A percentile compares a stretch with the other conserved stretches of the same genome.
These are phyloP conservation scores for Lasioglossum vierecki DNA, from an alignment of 2,888 invertebrate species.

Conservation along the genomic window DNA sequence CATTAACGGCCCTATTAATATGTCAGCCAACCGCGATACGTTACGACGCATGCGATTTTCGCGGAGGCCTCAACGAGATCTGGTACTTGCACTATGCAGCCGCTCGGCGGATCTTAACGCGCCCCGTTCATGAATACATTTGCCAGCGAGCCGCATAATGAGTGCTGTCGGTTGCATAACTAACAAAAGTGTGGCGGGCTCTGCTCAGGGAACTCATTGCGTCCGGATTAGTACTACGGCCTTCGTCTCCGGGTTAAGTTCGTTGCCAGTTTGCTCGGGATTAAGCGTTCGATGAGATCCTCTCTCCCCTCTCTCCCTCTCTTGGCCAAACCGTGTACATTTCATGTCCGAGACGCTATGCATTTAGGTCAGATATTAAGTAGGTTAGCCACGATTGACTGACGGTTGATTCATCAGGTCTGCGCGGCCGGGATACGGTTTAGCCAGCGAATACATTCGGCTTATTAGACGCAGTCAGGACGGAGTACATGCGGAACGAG, in stretches of 20 bases:
- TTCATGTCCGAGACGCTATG: background rate
- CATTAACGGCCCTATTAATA: slow-evolving; percentile 72
- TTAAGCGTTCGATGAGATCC: slow-evolving; percentile 11
- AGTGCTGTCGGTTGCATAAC: slow-evolving; percentile 63
- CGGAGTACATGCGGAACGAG: background rate
- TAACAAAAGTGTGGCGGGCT: slow-evolving; percentile 55
- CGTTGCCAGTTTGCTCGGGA: background rate
- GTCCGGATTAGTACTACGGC: slow-evolving; percentile 7
- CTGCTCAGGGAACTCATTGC: slow-evolving; percentile 29
- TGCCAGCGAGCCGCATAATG: slow-evolving; percentile 53
- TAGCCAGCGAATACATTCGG: background rate
- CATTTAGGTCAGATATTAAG: slow-evolving; percentile 14
- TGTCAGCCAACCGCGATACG: slow-evolving; percentile 60
- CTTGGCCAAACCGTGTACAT: background rate
- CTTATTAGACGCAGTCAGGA: background rate
- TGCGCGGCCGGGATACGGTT: background rate
- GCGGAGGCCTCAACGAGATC: slow-evolving; percentile 33
- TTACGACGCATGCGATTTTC: slow-evolving; percentile 55
- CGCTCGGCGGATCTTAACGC: slow-evolving; percentile 53
- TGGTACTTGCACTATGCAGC: slow-evolving; percentile 48
- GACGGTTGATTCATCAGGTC: background rate
- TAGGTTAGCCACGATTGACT: slow-evolving; percentile 13
- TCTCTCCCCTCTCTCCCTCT: background rate
- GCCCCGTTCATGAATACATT: slow-evolving; percentile 72
- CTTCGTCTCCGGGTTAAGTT: background rate